Percentiles rank a stretch among this genome's conserved stretches.
Conservation (phyloP, 1,140 invertebrate genomes). For the Cydia strobilella region DNA sequence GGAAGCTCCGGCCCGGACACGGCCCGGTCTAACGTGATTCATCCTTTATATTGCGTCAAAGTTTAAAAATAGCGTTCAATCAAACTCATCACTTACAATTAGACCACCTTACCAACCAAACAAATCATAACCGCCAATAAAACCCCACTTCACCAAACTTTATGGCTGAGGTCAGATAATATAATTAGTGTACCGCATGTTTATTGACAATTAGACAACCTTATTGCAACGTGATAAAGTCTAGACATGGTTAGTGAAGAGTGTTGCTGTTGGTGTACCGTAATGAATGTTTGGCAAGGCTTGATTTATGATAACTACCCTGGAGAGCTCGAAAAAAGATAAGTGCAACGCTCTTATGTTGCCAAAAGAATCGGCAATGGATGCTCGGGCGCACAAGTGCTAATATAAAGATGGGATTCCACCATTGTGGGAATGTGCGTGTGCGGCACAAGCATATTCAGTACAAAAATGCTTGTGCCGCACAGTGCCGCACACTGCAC, state of each 20-base stretch:
- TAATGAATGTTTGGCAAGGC: constrained; percentile 41
- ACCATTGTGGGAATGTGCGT: too few species aligned
- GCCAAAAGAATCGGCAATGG: constrained; percentile 73
- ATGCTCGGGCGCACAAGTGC: constrained; percentile 39
- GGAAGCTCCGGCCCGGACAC: too few species aligned
- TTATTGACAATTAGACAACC: too few species aligned
- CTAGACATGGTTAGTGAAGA: too few species aligned
- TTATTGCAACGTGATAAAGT: too few species aligned
- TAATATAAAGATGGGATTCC: too few species aligned
- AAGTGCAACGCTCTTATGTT: constrained; percentile 54
- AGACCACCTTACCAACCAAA: not conserved
- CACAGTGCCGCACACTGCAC: too few species aligned
- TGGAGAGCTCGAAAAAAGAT: constrained; percentile 67
- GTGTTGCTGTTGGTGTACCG: not conserved
- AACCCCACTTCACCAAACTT: constrained; percentile 4
- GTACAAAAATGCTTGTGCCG: too few species aligned
- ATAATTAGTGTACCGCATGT: not conserved
- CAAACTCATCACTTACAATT: constrained; percentile 17
- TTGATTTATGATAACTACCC: constrained; percentile 72
- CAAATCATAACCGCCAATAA: constrained; percentile 12
- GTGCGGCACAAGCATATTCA: too few species aligned
- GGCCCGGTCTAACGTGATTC: too few species aligned
- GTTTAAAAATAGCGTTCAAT: constrained; percentile 2
- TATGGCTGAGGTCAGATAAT: constrained; percentile 24
- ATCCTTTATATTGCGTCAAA: constrained; percentile 1